A percentile compares a stretch with the other conserved stretches of the same genome.
Evolutionary conservation across 1,140 invertebrate genomes (phyloP).

Genomic region (Drosophila yakuba): DNA sequence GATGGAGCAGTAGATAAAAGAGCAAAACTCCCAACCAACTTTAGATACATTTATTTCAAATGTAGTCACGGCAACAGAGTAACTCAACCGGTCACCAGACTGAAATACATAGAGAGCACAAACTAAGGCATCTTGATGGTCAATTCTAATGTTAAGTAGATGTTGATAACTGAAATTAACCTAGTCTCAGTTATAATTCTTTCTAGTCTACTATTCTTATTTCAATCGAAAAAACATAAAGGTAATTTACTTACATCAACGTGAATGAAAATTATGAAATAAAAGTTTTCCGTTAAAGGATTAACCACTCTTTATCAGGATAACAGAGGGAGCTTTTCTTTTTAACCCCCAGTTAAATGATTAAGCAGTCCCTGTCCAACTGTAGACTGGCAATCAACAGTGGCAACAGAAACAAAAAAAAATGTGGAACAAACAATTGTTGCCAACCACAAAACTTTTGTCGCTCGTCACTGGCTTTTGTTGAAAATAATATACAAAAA

Average conservation of each 20-base stretch:
- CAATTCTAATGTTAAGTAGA: no score
- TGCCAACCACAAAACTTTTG: conserved; percentile 55
- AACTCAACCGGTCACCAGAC: conserved; percentile 15
- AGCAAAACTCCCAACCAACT: conserved; percentile 65
- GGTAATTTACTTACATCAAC: no score
- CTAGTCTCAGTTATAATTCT: no score
- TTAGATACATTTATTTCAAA: conserved; percentile 78
- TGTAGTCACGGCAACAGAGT: conserved; percentile 60
- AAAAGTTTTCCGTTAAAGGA: no score
- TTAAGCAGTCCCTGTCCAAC: conserved; percentile 19
- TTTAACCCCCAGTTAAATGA: background rate
- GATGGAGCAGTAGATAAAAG: conserved; percentile 57
- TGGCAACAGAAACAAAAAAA: conserved; percentile 24
- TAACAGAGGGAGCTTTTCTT: background rate
- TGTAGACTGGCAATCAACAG: conserved; percentile 17
- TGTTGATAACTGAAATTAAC: no score
- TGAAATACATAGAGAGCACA: background rate
- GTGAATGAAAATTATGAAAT: no score
- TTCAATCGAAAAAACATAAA: no score
- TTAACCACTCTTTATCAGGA: no score
- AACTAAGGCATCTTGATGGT: no score
- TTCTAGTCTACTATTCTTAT: no score
- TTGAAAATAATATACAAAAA: conserved; percentile 5
- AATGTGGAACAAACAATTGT: conserved; percentile 46
- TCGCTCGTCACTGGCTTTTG: conserved; percentile 36